Percentiles rank a stretch among this genome's conserved stretches.
Conservation (phyloP, 2,797 vertebrate species). For the Acanthurus lineatus region DNA sequence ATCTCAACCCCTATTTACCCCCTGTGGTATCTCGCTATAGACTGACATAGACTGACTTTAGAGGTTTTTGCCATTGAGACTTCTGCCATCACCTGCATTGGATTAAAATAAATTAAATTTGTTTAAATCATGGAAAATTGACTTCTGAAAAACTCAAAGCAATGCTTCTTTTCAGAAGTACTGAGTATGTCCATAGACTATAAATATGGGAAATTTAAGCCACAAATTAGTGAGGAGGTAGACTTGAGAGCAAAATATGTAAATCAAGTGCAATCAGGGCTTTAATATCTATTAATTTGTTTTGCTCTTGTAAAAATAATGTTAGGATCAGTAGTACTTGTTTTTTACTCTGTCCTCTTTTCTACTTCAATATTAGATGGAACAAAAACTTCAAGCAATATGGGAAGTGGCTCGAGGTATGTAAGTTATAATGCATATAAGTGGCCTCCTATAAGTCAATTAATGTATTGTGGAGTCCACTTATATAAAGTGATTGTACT, state of each 20-base stretch:
- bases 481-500: neutral
- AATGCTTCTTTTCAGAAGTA: neutral
- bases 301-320: neutral
- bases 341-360: conserved; percentile 6
- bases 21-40: neutral
- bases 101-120: neutral
- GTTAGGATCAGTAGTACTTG: neutral
- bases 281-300: neutral
- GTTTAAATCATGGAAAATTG: neutral
- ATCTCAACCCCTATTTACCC: neutral
- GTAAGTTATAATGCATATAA: neutral
- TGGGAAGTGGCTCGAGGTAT: conserved; percentile 74
- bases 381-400: conserved; percentile 70
- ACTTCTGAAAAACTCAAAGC: neutral
- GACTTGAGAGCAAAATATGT: neutral
- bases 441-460: neutral
- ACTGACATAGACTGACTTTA: neutral
- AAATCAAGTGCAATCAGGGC: neutral
- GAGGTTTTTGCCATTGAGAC: neutral
- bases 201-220: neutral
- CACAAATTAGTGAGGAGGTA: neutral
- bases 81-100: neutral
- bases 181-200: too few species aligned
- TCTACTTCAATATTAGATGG: conserved; percentile 68
- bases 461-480: neutral